Evolutionary conservation across 1,140 invertebrate genomes (phyloP).

Genomic region (Drosophila biarmipes): DNA sequence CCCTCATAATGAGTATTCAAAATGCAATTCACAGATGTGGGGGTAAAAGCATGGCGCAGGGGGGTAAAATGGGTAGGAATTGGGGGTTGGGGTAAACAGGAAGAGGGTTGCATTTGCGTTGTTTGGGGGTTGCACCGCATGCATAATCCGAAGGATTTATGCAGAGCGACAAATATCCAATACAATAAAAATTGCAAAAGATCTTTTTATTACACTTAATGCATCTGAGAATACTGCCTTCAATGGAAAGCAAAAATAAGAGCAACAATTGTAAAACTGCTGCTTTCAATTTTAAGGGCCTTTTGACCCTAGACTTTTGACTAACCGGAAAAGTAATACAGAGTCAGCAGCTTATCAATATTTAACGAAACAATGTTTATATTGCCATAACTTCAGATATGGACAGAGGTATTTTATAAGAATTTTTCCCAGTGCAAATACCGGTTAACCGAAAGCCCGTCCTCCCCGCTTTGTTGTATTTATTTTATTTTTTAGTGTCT

Average conservation of each 20-base stretch:
- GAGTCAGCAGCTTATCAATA: no score
- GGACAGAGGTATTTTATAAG: no score
- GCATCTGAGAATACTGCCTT: neutral
- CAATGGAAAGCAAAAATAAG: no score
- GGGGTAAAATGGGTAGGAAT: slow-evolving; percentile 1
- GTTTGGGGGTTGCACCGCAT: slow-evolving; percentile 33
- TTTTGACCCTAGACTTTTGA: no score
- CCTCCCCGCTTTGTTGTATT: neutral
- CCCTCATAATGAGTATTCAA: slow-evolving; percentile 74
- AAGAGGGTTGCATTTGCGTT: slow-evolving; percentile 45
- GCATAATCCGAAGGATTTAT: slow-evolving; percentile 34
- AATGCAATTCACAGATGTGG: slow-evolving; percentile 63
- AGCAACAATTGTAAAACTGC: no score
- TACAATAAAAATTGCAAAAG: neutral
- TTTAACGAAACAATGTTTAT: no score
- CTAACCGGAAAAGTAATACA: no score
- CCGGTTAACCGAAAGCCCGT: neutral
- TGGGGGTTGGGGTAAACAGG: slow-evolving; percentile 15
- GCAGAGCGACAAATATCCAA: neutral
- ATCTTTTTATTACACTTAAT: no score
- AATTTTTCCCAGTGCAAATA: slow-evolving; percentile 8
- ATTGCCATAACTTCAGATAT: no score
- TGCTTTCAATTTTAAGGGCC: no score
- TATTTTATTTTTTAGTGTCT: slow-evolving; percentile 13
- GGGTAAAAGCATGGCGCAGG: neutral